Evolutionary conservation across 23 tunicate genomes (phyloP), one percentile per base, ranked within the genome.

Genomic region (Botrylloides violaceus): DNA sequence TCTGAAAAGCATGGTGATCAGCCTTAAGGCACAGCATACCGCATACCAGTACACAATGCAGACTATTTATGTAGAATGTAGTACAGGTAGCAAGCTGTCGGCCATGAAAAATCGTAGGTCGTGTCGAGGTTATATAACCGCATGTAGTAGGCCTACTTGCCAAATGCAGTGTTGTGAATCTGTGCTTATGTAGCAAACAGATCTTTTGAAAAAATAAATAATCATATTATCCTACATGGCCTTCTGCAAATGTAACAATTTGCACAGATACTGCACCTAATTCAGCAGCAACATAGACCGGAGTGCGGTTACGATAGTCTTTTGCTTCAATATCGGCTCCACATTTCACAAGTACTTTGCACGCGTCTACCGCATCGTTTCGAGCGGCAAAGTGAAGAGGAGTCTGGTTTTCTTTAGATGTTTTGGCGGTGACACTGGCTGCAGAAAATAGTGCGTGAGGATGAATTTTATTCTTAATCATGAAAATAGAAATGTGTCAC

Each of bases 371-470:
- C 7, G 98, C 98, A 63, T 92, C 98, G 59, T 81, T 84, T 4
- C 98, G 58, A 34, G 98, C 98, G 34, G 98, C 98, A 53, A 58
- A 84, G 64, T 92, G 98, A 49, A 92, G 59, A 3, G 93, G 94
- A 0, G 98, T 92, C 58, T 92, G 98, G 2, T 65, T 9, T 75
- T 84, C 92, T 32, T 23, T 75, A 5, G 48, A 32, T 24, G 92
- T 72, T 80, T 5, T 28, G 0, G 75, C 76, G 32, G 73, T 83
- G n/a, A 84, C 49, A 32, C 60, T 25, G 58, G 88, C 96, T 88
- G 78, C 1, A 21, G 65, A 0, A 53, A 71, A 71, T 32, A 15
- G 24, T 15, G 33, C 18, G 1, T 70, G 23, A 22, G n/a, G 39
- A 6, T 12, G 24, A 29, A 26, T 38, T 72, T n/a, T n/a, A n/a